phyloP scores from a whole-genome alignment of 2,113 vertebrate species.

The Tachuris rubrigastra region DNA sequence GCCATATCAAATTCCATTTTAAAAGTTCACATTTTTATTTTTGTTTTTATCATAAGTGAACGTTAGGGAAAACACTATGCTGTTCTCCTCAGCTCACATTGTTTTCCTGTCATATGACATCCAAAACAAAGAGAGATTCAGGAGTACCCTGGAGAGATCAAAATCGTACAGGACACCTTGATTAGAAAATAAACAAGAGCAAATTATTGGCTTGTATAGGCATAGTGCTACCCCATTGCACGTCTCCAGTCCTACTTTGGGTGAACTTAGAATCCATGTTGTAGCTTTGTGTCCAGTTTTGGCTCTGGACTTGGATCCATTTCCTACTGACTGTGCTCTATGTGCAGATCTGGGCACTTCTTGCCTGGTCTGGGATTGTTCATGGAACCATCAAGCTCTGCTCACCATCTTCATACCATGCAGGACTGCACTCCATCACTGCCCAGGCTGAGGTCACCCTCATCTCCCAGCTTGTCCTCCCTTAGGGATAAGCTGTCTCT shows the following conservation, averaged over 20 bases:
- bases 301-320: neutral
- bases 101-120: neutral
- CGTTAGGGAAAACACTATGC: neutral
- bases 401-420: neutral
- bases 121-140: neutral
- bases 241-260: neutral
- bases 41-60: neutral
- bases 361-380: neutral
- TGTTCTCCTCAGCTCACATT: neutral
- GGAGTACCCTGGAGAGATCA: neutral
- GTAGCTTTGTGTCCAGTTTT: neutral
- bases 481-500: neutral
- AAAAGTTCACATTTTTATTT: neutral
- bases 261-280: neutral
- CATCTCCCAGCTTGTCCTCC: neutral
- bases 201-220: neutral
- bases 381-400: accelerated
- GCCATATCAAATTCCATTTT: neutral
- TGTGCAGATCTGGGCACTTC: neutral
- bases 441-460: neutral
- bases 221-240: accelerated
- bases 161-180: neutral
- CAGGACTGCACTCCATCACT: neutral
- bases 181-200: neutral
- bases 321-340: neutral